Evolutionary conservation across 2,113 vertebrate species (phyloP).

Genomic region (Campylorhamphus procurvoides): DNA sequence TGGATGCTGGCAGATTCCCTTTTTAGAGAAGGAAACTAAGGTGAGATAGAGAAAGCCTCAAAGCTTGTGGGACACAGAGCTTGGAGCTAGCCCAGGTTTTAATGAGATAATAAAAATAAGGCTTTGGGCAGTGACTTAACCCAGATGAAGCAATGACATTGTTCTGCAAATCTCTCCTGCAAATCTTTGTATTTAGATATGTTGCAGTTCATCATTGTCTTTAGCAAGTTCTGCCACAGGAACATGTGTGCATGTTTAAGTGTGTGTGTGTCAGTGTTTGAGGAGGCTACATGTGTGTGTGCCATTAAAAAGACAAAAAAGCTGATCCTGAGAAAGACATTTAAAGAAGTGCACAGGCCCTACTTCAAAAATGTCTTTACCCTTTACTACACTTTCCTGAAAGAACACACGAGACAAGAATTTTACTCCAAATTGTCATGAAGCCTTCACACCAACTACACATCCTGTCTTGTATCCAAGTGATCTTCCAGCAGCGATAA

Average conservation of each 20-base stretch:
- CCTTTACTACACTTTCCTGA: neutral
- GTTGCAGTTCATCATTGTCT: neutral
- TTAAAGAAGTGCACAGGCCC: neutral
- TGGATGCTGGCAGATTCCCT: neutral
- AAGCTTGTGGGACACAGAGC: neutral
- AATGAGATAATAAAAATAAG: neutral
- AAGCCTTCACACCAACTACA: neutral
- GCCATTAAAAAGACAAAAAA: neutral
- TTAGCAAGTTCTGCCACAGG: neutral
- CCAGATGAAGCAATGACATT: neutral
- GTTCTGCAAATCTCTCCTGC: neutral
- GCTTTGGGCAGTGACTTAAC: neutral
- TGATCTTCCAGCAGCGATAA: neutral
- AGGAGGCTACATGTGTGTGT: neutral
- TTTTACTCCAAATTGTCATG: neutral
- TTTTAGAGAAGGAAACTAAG: neutral
- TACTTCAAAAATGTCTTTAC: neutral
- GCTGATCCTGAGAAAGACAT: neutral
- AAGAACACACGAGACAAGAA: neutral
- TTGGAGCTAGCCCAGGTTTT: neutral
- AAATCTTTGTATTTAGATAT: neutral
- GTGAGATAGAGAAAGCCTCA: neutral
- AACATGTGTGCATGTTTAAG: neutral
- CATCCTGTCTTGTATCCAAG: neutral
- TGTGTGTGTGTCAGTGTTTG: neutral